Evolutionary conservation across 2,797 vertebrate species (phyloP).

Genomic region (Phoebastria nigripes): DNA sequence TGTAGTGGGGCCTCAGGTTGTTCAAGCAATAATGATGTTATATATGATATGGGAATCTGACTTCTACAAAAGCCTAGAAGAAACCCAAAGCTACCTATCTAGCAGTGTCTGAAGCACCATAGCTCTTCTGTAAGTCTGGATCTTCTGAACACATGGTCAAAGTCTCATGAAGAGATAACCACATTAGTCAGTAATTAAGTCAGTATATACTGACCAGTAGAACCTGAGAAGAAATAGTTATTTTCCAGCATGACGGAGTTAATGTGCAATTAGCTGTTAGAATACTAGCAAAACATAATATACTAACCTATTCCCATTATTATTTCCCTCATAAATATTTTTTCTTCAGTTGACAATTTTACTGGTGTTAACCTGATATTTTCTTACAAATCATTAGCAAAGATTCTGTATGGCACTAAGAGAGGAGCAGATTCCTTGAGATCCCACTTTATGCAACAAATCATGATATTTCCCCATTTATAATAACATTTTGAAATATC

Average conservation of each 20-base stretch:
- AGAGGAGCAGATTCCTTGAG: background rate
- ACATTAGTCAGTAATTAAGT: background rate
- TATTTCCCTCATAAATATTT: background rate
- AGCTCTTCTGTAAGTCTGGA: background rate
- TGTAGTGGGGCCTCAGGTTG: fast-evolving
- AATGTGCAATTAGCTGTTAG: background rate
- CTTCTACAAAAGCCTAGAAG: background rate
- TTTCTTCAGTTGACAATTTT: background rate
- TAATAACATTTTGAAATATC: too few relatives aligned
- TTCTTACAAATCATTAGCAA: background rate
- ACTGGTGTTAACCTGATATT: background rate
- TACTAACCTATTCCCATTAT: background rate
- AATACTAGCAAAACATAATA: background rate
- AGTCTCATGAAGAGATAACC: background rate
- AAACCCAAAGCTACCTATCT: background rate
- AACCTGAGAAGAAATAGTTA: background rate
- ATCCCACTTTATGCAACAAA: background rate
- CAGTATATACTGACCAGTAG: background rate
- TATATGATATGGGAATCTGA: background rate
- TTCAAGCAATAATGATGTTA: background rate
- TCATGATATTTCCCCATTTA: background rate
- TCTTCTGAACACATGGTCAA: background rate
- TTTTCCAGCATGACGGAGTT: background rate
- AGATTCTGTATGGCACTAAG: background rate
- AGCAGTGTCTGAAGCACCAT: background rate